These are phyloP conservation scores for Apodemia zela DNA, from an alignment of 2,888 invertebrate genomes.

Conservation along the genomic window DNA sequence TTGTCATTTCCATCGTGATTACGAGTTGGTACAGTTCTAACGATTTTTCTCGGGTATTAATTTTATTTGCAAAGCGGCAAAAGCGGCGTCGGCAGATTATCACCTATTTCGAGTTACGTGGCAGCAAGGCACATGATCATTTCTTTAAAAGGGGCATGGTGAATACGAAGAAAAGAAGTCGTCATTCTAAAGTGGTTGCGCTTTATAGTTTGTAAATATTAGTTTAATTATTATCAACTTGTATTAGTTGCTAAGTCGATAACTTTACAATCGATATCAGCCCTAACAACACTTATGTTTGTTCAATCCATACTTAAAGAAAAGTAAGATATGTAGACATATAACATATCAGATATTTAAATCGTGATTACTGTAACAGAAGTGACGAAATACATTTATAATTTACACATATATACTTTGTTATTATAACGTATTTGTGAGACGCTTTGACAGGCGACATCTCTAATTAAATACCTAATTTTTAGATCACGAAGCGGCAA, in stretches of 20 bases:
- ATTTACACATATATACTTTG: constrained; percentile 14
- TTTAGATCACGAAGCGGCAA: constrained; percentile 48
- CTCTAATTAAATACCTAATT: constrained; percentile 61
- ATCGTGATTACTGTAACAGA: constrained; percentile 2
- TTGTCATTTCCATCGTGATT: too few species aligned
- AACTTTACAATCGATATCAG: neutral
- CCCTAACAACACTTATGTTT: neutral
- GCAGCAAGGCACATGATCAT: neutral
- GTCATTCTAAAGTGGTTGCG: neutral
- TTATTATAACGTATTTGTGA: constrained; percentile 21
- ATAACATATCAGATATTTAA: neutral
- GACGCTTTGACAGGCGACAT: constrained; percentile 40
- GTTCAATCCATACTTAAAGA: neutral
- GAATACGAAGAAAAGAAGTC: neutral
- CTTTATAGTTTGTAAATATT: neutral
- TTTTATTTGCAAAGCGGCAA: too few species aligned
- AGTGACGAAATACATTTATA: constrained; percentile 17
- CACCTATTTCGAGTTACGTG: neutral
- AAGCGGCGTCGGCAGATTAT: too few species aligned
- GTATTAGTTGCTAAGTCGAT: neutral
- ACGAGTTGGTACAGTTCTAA: too few species aligned
- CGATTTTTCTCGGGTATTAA: too few species aligned
- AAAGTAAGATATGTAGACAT: neutral
- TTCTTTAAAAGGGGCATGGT: neutral
- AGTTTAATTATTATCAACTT: neutral